phyloP scores from a whole-genome alignment of 2,797 vertebrate genomes.

The Scolopax bukidnonensis region DNA sequence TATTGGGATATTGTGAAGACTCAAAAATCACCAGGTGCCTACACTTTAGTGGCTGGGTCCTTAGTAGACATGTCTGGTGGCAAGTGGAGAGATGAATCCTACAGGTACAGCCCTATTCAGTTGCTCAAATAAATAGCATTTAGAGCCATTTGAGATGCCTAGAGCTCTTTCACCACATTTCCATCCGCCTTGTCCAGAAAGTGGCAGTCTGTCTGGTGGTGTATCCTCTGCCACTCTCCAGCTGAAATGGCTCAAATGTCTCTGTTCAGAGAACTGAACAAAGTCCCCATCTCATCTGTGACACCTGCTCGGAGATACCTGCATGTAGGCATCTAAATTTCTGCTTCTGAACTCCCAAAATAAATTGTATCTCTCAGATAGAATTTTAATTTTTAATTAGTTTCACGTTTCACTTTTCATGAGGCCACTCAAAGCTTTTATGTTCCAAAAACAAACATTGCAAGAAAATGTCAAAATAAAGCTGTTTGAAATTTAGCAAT shows the following conservation, averaged over 20 bases:
- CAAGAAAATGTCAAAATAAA: constrained; percentile 42
- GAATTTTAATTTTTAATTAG: background rate
- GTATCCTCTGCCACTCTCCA: background rate
- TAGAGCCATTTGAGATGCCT: background rate
- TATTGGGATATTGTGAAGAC: background rate
- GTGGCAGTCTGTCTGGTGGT: background rate
- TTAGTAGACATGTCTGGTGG: background rate
- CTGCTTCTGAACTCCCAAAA: background rate
- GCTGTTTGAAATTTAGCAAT: background rate
- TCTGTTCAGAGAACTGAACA: background rate
- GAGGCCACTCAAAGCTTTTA: background rate
- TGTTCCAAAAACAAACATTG: background rate
- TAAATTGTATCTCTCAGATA: background rate
- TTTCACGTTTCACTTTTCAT: background rate
- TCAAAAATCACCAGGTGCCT: background rate
- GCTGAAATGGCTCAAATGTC: background rate
- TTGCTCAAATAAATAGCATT: background rate
- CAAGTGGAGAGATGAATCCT: background rate
- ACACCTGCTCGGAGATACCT: background rate
- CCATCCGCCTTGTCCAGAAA: background rate
- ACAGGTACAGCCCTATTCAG: background rate
- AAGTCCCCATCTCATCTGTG: background rate
- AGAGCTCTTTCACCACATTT: background rate
- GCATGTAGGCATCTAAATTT: background rate
- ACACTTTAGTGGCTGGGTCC: background rate